These are phyloP conservation scores for Gari tellinella DNA, from an alignment of 2,888 invertebrate genomes.

Conservation along the genomic window DNA sequence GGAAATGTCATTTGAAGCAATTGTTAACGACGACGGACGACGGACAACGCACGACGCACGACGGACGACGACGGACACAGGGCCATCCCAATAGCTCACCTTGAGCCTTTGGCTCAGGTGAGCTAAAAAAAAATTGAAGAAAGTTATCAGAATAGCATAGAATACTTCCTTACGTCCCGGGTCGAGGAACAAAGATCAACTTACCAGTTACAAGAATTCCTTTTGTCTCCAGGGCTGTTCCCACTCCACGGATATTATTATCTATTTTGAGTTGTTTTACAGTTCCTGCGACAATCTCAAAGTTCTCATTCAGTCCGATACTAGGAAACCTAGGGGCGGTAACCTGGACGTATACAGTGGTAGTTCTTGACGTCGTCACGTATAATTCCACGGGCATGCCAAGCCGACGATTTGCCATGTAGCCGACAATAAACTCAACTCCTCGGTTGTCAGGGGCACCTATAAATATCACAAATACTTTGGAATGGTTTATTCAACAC, in stretches of 20 bases:
- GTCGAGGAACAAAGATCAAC: too few relatives aligned
- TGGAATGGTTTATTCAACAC: too few relatives aligned
- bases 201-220: slow-evolving; percentile 56
- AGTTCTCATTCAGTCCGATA: slow-evolving; percentile 34
- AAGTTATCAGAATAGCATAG: too few relatives aligned
- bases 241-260: slow-evolving; percentile 43
- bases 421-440: slow-evolving; percentile 61
- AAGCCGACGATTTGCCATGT: slow-evolving; percentile 47
- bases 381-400: slow-evolving; percentile 50
- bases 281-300: slow-evolving; percentile 55
- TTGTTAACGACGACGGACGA: too few relatives aligned
- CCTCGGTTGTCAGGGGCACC: slow-evolving; percentile 57
- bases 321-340: slow-evolving; percentile 40
- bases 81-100: too few relatives aligned
- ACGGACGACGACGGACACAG: too few relatives aligned
- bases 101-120: too few relatives aligned
- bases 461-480: not conserved
- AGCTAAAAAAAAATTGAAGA: too few relatives aligned
- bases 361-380: slow-evolving; percentile 61
- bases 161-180: too few relatives aligned
- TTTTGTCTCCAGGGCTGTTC: slow-evolving; percentile 48
- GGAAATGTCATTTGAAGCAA: too few relatives aligned
- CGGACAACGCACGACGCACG: too few relatives aligned
- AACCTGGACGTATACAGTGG: slow-evolving; percentile 55
- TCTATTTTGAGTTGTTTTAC: slow-evolving; percentile 52